Conservation (phyloP, 2,113 vertebrate genomes). For the Melierax canorus region DNA sequence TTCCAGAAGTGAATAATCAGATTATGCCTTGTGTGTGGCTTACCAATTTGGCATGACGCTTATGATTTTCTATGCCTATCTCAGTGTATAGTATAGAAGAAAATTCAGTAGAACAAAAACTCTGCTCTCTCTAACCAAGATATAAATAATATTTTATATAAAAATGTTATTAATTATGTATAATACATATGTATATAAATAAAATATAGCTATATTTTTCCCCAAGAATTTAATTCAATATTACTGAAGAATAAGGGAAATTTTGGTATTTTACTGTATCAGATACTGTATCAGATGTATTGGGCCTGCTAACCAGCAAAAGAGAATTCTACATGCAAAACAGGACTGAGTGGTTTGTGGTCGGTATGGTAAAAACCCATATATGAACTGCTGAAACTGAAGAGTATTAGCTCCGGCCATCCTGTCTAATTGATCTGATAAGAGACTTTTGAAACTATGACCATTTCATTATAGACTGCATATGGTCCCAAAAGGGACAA, state of each 20-base stretch:
- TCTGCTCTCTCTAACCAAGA: background rate
- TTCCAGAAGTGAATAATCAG: background rate
- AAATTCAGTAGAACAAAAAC: background rate
- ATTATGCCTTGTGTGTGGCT: background rate
- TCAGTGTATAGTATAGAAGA: background rate
- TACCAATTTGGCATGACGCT: background rate
- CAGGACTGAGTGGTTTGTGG: background rate
- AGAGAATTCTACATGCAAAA: background rate
- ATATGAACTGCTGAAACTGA: background rate
- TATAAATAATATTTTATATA: background rate
- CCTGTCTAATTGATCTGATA: background rate
- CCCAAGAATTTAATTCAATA: background rate
- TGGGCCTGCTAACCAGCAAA: background rate
- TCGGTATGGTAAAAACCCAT: background rate
- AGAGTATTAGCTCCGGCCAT: background rate
- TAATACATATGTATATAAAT: background rate
- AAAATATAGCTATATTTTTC: background rate
- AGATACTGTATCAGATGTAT: background rate
- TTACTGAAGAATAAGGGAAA: background rate
- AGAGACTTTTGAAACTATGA: background rate
- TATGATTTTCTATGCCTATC: background rate
- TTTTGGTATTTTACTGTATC: background rate
- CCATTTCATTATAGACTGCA: background rate
- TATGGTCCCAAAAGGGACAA: background rate
- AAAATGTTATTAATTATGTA: background rate